Conservation (phyloP, 1,140 invertebrate genomes). For the Agrypnia vestita region DNA sequence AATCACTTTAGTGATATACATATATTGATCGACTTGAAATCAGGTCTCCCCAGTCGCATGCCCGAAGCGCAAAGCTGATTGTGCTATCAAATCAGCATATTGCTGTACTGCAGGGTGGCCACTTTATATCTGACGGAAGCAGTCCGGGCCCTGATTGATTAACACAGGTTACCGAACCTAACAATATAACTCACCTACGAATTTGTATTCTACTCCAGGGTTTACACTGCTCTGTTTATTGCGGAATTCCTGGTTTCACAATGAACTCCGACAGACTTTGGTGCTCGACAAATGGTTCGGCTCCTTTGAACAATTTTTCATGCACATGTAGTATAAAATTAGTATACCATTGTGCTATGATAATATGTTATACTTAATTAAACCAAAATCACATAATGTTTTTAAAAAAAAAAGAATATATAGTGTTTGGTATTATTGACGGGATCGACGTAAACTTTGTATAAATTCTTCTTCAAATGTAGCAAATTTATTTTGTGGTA, state of each 20-base stretch:
- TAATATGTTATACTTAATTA: no score
- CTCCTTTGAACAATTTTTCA: no score
- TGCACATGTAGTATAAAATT: no score
- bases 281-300: background rate
- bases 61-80: background rate
- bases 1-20: background rate
- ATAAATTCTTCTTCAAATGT: no score
- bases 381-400: no score
- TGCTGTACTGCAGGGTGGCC: background rate
- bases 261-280: background rate
- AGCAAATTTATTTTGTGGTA: no score
- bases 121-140: constrained; percentile 48
- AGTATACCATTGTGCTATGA: no score
- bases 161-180: background rate
- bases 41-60: background rate
- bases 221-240: constrained; percentile 9
- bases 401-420: no score
- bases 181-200: constrained; percentile 5
- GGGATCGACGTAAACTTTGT: no score
- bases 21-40: background rate
- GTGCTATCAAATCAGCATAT: background rate
- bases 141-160: constrained; percentile 52
- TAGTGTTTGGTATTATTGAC: no score
- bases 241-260: constrained; percentile 4
- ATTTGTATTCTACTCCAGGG: constrained; percentile 12